phyloP scores from a whole-genome alignment of 2,113 vertebrate genomes.

The Helogale parvula region DNA sequence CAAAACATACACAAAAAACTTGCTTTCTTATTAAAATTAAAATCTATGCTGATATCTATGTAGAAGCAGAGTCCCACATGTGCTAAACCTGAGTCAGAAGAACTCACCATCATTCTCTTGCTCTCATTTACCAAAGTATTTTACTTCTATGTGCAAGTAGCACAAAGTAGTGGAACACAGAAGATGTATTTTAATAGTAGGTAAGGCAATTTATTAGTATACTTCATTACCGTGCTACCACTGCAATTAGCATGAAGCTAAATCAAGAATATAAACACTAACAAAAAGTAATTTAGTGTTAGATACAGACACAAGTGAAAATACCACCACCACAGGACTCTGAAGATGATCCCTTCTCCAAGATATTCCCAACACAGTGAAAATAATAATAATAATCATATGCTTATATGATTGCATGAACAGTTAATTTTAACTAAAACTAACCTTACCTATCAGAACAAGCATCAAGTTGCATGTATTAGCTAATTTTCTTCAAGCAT shows the following conservation, averaged over 20 bases:
- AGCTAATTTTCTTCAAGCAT: neutral
- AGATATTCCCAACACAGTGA: slow-evolving; percentile 14
- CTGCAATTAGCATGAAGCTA: slow-evolving; percentile 21
- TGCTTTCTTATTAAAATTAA: slow-evolving; percentile 38
- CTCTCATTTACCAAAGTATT: neutral
- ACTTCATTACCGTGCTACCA: neutral
- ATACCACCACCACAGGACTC: neutral
- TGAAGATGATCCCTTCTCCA: neutral
- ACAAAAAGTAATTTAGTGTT: neutral
- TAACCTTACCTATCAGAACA: slow-evolving; percentile 23
- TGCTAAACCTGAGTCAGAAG: neutral
- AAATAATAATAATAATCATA: neutral
- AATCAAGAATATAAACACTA: neutral
- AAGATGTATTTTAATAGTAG: neutral
- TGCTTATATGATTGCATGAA: neutral
- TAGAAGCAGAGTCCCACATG: neutral
- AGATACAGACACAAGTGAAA: neutral
- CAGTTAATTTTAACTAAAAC: slow-evolving; percentile 65
- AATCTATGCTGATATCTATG: neutral
- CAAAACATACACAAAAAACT: slow-evolving; percentile 51
- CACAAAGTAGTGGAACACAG: neutral
- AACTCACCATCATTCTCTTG: neutral
- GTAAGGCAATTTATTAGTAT: neutral
- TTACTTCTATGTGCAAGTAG: neutral
- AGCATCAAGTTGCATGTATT: neutral